Base-by-base conservation (phyloP, 2,888 invertebrate species). In the Acronicta psi region DNA sequence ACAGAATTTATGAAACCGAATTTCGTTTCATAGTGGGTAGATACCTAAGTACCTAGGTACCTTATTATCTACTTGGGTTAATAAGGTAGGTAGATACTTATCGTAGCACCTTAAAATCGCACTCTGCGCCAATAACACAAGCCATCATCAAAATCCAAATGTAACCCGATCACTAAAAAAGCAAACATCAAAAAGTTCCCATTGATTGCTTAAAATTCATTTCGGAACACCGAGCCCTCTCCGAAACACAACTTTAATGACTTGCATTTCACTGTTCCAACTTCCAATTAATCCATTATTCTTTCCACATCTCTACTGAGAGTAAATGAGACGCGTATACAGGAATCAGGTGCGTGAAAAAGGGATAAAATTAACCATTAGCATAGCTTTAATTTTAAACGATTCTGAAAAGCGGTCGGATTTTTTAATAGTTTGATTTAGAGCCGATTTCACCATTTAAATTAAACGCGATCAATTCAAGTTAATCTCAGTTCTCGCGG, bases 261-360 rank as follows among this genome's bases (percentile, higher is more conserved):
- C 75, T 79, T 77, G 78, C 79, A 76, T 73, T 65, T 61, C 70
- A 73, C 80, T 66, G 69, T 73, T 75, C 71, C 59, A 62, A 69
- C 68, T 73, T 75, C 71, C 59, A 62, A 69, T 69, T 78, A 75
- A 79, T 79, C 67, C 75, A 79, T 81, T 76, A 82, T 83, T 81
- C 79, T 65, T 77, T 74, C 56, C 80, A 76, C 78, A 77, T 76
- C 73, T 56, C 76, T 75, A 64, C 43, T 36, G 59, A 42, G 59
- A 43, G 75, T 69, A 50, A 52, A 75, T 51, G 79, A 79, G 41
- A 54, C n/a, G 43, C 45, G 56, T 11, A 66, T 68, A 75, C 16
- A 2, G 18, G 2, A 31, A 54, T 20, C 13, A 0, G 2, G 3
- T 9, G 16, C 1, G 69, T 56, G 42, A 46, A 73, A 83, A 52